Percentiles rank a stretch among this genome's conserved stretches.
These are phyloP conservation scores for Eulithis testata DNA, from an alignment of 2,888 invertebrate genomes.

Conservation along the genomic window DNA sequence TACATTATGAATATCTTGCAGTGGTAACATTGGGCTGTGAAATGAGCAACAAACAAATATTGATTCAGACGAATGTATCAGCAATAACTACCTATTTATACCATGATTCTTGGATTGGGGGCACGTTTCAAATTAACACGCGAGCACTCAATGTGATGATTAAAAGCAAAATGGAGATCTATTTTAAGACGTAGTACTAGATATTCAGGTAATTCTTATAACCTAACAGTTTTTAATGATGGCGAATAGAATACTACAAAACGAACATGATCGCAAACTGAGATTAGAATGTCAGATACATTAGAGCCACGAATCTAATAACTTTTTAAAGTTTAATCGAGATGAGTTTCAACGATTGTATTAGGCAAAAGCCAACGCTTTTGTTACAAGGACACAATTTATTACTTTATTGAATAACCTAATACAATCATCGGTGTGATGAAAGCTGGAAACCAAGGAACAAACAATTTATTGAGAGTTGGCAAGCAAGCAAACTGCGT, in stretches of 20 bases:
- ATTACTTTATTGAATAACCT: conserved; percentile 14
- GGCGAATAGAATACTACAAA: not conserved
- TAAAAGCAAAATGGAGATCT: not conserved
- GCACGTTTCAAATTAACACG: not conserved
- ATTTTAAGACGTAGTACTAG: not conserved
- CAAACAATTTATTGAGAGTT: conserved; percentile 55
- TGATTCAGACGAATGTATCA: not conserved
- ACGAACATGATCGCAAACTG: conserved; percentile 4
- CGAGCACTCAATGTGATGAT: not conserved
- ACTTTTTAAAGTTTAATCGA: conserved; percentile 12
- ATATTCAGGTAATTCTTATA: not conserved
- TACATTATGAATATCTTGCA: not conserved
- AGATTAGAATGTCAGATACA: conserved; percentile 7
- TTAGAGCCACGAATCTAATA: conserved; percentile 6
- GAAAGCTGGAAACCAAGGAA: conserved; percentile 66
- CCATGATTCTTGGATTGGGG: not conserved
- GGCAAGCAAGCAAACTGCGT: conserved; percentile 77
- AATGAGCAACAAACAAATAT: not conserved
- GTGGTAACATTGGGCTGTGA: not conserved
- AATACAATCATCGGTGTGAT: conserved; percentile 48
- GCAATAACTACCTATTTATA: not conserved
- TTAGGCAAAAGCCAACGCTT: conserved; percentile 20
- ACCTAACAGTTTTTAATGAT: not conserved
- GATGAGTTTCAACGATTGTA: conserved; percentile 31
- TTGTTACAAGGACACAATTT: not conserved